Evolutionary conservation across 1,140 invertebrate species (phyloP), one percentile per base, ranked within the genome.

Genomic region (Neodiprion virginianus): DNA sequence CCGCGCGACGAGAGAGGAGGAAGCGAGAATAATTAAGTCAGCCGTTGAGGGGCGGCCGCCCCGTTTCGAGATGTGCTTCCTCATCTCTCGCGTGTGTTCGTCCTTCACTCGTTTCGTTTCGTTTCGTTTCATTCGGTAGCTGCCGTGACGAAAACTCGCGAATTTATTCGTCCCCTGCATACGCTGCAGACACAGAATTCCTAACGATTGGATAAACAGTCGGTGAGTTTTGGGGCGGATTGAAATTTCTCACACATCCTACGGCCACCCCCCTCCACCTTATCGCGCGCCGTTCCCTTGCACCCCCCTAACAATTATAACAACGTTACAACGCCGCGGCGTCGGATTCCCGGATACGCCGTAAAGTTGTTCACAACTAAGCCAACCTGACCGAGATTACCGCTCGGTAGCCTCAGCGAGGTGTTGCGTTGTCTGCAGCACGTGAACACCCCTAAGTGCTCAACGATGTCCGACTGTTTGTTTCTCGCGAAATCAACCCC

Each of bases 131-230:
- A 21, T 21, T 21, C 17, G 17, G 17, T 21, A 21, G 17, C 17
- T 21, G 17, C 17, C 17, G 17, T n/a, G 50, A 53, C 50, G 50
- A 53, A 11, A 53, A 53, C 1, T 53, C 50, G n/a, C 50, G 17
- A 21, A 21, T 21, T 21, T 21, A 21, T 21, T 21, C 17, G 17
- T 21, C 17, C 17, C 17, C 17, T 21, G 17, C 2, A 10, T 53
- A 11, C 1, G 50, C 50, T 53, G 1, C 50, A 53, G 10, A 21
- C 17, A 10, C 1, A 1, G 50, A 53, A 53, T 53, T 53, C 50
- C 50, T 53, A 53, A 53, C n/a, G 50, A 53, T 53, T 53, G 50
- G 50, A 53, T 53, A 53, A 53, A 53, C n/a, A 53, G 50, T 53
- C n/a, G 10, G 1, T 21, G 50, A 53, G 50, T 53, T 53, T 53